Base-by-base conservation (phyloP, 2,888 invertebrate species). In the Amphipoea lucens region DNA sequence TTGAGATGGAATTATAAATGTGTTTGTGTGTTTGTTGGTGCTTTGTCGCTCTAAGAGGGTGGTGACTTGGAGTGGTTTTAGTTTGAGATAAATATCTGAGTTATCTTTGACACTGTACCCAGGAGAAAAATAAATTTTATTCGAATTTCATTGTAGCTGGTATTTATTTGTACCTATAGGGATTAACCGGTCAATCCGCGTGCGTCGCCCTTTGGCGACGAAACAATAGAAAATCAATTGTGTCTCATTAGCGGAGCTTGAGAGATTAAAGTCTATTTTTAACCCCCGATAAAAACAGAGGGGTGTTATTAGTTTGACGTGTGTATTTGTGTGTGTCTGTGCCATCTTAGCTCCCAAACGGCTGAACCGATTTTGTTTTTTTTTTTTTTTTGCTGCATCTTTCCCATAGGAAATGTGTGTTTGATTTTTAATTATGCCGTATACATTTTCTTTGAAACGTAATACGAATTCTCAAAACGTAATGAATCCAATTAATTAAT, bases 401-500 rank as follows among this genome's bases (percentile, higher is more conserved):
- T 36, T 23, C 1, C 1, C 3, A 36, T 70, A 51, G 7, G 3
- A n/a, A 60, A 72, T 72, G 48, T 5, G 12, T 36, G 5, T 62
- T 62, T 42, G 40, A n/a, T 67, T 42, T 70, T 29, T 17, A 76
- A 67, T 66, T 62, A 67, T 60, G 12, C 11, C 6, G 20, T n/a
- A 40, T 23, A 36, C 29, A 14, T 36, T 48, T 78, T 54, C 6
- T 57, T 75, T 57, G 40, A 57, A 57, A 57, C 9, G 36, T 51
- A 29, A 65, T n/a, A 14, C 63, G 29, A 74, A 79, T 36, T 60
- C 42, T 70, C 11, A 23, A 20, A 78, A 74, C 42, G n/a, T 71
- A 57, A 81, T 51, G 72, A 81, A 85, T 79, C n/a, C 65, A 87
- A 88, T 87, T 82, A 85, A 88, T 88, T 72, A 85, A 74, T 85